Evolutionary conservation across 37 sponge, comb jelly and placozoan species (phyloP), one percentile per base, ranked within the genome.

Genomic region (Beroe ovata): DNA sequence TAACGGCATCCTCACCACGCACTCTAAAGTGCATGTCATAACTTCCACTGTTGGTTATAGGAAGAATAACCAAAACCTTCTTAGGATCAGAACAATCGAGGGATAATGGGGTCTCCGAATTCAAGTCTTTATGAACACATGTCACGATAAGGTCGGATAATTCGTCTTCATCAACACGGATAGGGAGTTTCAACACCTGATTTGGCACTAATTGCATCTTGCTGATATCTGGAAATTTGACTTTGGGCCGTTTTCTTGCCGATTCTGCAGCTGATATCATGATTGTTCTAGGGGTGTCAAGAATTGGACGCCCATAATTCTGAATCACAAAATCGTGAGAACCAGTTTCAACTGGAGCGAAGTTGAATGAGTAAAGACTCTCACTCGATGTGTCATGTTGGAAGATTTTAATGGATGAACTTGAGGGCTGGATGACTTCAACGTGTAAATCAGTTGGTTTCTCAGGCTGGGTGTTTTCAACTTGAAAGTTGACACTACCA

Each of bases 401-500:
- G 3, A 16, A 4, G 4, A 62, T 20, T 14, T 62, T 25, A 62
- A 62, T 23, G 4, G 63, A 4, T 25, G 23, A 14, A 25, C 63
- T 25, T 25, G 23, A 28, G 19, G 63, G 63, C 28, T 20, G 63
- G 23, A 28, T 62, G 23, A 62, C 63, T 20, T 25, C 29, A 62
- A 20, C 63, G 4, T 6, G 4, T 23, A 62, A 23, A 14, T 28
- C 28, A 62, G 23, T 28, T 20, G 63, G 63, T 4, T 25, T 20
- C 63, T 62, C 63, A 25, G 63, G 63, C 4, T n/a, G 8, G 8
- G 23, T 62, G 21, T 62, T 62, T 77, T 77, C 54, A 16, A 77
- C 84, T 42, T 77, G 38, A 77, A 77, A 77, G 23, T 40, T 35
- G 28, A 77, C 54, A 42, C 4, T 8, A 40, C 38, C 84, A 16